Evolutionary conservation across 1,140 invertebrate genomes (phyloP).

Genomic region (Telenomus remus): DNA sequence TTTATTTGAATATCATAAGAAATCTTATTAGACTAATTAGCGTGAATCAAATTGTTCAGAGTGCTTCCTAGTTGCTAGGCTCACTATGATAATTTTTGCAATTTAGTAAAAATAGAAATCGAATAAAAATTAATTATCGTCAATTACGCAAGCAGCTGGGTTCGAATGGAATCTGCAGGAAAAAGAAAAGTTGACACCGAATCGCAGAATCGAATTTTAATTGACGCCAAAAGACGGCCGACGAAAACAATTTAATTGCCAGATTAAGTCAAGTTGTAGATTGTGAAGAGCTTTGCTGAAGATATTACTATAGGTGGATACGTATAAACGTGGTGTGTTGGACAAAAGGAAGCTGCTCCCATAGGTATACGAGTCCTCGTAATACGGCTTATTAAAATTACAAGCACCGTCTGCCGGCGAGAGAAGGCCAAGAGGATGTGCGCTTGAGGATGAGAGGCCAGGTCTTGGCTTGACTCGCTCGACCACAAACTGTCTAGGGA

Average conservation of each 20-base stretch:
- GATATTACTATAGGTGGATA: slow-evolving; percentile 37
- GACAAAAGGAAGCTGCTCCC: slow-evolving; percentile 60
- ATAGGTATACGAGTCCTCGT: slow-evolving; percentile 61
- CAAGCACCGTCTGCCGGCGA: slow-evolving; percentile 52
- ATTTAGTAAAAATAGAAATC: too few species aligned
- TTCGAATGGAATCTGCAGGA: too few species aligned
- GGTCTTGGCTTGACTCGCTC: slow-evolving; percentile 50
- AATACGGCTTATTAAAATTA: slow-evolving; percentile 76
- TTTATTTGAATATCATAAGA: slow-evolving; percentile 7
- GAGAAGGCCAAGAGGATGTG: slow-evolving; percentile 30
- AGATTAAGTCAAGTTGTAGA: slow-evolving; percentile 26
- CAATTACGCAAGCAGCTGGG: too few species aligned
- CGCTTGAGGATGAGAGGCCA: slow-evolving; percentile 5
- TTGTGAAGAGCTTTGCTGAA: slow-evolving; percentile 21
- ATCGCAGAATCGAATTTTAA: too few species aligned
- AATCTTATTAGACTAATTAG: slow-evolving; percentile 7
- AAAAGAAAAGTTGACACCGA: too few species aligned
- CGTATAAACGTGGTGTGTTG: slow-evolving; percentile 47
- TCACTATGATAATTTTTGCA: too few species aligned
- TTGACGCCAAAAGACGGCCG: too few species aligned
- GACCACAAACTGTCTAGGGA: slow-evolving; percentile 70
- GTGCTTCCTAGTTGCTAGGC: too few species aligned
- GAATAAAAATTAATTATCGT: too few species aligned
- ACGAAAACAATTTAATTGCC: slow-evolving; percentile 15
- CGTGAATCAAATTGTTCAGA: not conserved